phyloP scores from a whole-genome alignment of 2,888 invertebrate species.

The Mesorhabditis spiculigera region DNA sequence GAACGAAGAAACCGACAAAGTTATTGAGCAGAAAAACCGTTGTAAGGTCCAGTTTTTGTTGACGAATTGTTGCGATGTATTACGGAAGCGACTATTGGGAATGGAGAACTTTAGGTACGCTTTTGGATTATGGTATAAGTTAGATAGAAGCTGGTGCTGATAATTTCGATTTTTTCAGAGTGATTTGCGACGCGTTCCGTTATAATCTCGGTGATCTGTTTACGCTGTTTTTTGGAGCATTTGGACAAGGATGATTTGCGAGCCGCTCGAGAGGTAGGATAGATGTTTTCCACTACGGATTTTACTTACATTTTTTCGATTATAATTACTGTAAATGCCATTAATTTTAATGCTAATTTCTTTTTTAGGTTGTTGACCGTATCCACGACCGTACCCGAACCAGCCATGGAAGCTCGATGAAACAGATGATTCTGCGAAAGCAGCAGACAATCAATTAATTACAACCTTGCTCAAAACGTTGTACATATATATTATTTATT shows the following conservation, averaged over 20 bases:
- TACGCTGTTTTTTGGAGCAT: constrained; percentile 23
- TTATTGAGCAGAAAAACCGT: constrained; percentile 27
- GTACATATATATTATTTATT: too few species aligned
- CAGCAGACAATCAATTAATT: constrained; percentile 21
- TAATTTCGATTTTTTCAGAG: too few species aligned
- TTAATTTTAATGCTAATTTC: neutral
- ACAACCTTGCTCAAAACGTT: too few species aligned
- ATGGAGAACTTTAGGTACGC: constrained; percentile 32
- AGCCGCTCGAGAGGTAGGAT: constrained; percentile 21
- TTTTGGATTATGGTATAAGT: too few species aligned
- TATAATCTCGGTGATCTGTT: constrained; percentile 33
- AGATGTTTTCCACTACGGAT: too few species aligned
- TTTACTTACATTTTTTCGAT: too few species aligned
- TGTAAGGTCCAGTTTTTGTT: constrained; percentile 35
- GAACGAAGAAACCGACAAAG: constrained; percentile 28
- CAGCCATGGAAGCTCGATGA: constrained; percentile 18
- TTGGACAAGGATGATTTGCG: constrained; percentile 26
- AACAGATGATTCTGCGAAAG: constrained; percentile 22
- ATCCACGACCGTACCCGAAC: constrained; percentile 31
- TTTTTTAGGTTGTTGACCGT: constrained; percentile 25
- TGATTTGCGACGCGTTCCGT: constrained; percentile 36
- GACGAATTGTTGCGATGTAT: constrained; percentile 27
- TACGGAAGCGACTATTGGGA: constrained; percentile 22
- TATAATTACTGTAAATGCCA: too few species aligned
- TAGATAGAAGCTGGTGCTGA: too few species aligned